Base-by-base conservation (phyloP, 1,140 invertebrate species). In the Cherax destructor region DNA sequence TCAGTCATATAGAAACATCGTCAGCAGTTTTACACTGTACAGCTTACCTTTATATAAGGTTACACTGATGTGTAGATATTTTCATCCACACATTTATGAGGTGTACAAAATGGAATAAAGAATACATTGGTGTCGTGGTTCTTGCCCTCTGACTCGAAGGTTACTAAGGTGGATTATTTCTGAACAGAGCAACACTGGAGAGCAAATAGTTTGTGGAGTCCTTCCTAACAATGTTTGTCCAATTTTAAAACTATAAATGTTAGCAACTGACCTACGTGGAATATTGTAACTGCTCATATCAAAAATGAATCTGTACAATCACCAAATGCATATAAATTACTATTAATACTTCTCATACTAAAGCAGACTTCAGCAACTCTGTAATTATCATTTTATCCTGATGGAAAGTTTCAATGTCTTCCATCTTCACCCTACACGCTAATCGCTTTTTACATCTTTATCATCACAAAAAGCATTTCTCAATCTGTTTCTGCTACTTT, bases 41-140 rank as follows among this genome's bases (percentile, higher is more conserved):
- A 88, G 78, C 86, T 88, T 88, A 88, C 86, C 86, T 86, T 88
- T 88, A 81, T 88, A 88, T 56, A 88, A 88, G 86, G 86, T 88
- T 88, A 88, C 86, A 88, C 86, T 88, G 86, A 81, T 81, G 86
- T 88, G 86, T 83, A 79, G 65, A 81, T 18, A 85, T 59, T 77
- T 86, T 61, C 79, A 72, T 81, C 86, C 86, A 88, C 86, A 88
- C 86, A 88, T 52, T 88, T 88, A 88, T 88, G 86, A 78, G 74
- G 52, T 88, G 56, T 88, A 88, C 79, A 88, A 88, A 88, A 88
- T 88, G 86, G 86, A 88, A 88, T 83, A 52, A 80, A 81, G 50
- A 56, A 52, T 81, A 88, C n/a, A 74, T 21, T 69, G 65, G 61
- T 80, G 77, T 69, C 83, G 65, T 85, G 41, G 61, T 52, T 85